Percentiles rank a stretch among this genome's conserved stretches.
Evolutionary conservation across 2,797 vertebrate genomes (phyloP).

Genomic region (Rhinichthys osculus): DNA sequence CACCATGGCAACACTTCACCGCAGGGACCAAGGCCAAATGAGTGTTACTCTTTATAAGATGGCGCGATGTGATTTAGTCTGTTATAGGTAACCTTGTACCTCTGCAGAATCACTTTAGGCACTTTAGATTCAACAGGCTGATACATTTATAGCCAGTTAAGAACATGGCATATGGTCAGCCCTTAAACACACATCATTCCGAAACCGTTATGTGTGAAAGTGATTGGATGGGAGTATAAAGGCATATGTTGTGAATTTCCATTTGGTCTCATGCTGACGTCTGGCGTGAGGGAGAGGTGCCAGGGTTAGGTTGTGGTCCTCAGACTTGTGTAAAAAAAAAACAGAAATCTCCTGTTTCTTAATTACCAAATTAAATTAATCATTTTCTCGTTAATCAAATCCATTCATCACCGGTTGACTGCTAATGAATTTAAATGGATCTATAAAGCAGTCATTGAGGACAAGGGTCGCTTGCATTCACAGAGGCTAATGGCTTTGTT

Average conservation of each 20-base stretch:
- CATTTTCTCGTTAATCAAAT: slow-evolving; percentile 67
- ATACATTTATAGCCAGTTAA: slow-evolving; percentile 37
- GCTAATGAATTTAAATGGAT: slow-evolving; percentile 70
- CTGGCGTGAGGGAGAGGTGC: slow-evolving; percentile 36
- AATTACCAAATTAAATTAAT: slow-evolving; percentile 70
- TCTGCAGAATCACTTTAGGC: slow-evolving; percentile 27
- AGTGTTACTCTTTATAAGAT: slow-evolving; percentile 45
- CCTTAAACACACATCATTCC: slow-evolving; percentile 34
- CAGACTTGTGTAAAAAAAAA: slow-evolving; percentile 58
- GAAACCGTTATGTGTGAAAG: slow-evolving; percentile 30
- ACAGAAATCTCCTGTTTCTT: slow-evolving; percentile 57
- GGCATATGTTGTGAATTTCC: slow-evolving; percentile 55
- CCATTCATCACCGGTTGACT: slow-evolving; percentile 65
- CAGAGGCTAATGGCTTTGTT: slow-evolving; percentile 66
- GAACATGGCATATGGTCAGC: slow-evolving; percentile 1
- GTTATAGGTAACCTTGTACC: slow-evolving; percentile 8
- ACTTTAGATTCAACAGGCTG: slow-evolving; percentile 20
- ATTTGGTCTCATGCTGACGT: slow-evolving; percentile 18
- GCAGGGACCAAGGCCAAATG: slow-evolving; percentile 33
- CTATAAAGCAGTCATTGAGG: slow-evolving; percentile 62
- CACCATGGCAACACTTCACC: slow-evolving; percentile 1
- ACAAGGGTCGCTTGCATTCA: slow-evolving; percentile 57
- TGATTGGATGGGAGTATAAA: slow-evolving; percentile 36
- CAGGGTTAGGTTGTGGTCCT: slow-evolving; percentile 49
- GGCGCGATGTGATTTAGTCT: slow-evolving; percentile 19